Base-by-base conservation (phyloP, 2,113 vertebrate species). In the Istiophorus platypterus region DNA sequence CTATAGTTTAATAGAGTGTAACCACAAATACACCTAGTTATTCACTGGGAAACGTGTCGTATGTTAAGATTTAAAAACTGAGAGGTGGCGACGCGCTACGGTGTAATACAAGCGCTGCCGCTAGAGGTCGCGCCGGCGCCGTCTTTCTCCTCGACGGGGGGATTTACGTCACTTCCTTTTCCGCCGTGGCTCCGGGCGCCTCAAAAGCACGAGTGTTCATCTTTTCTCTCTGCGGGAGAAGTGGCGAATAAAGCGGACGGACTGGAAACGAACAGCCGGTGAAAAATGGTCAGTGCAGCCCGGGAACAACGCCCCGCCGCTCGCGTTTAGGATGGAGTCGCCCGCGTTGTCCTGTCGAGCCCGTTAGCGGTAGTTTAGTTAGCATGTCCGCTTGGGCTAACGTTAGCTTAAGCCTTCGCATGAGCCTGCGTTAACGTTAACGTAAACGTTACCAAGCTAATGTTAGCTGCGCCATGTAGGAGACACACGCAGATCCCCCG, bases 171-270 rank as follows among this genome's bases (percentile, higher is more conserved):
- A n/a, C 5, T 41, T 80, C 80, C 86, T 87, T 20, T 93, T 93
- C 89, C 89, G 81, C 73, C 37, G 41, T 20, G 3, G 67, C 73
- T 74, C 80, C 75, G 70, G 70, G 75, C 68, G 26, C 78, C 17
- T 85, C 39, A 67, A 67, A 76, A n/a, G n/a, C 92, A 92, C 91
- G 91, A 90, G 92, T 91, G 74, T 67, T 62, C 26, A 37, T 31
- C 62, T 47, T 68, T 90, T 90, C 72, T 67, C 12, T 70, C 45
- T 14, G 52, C 67, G 2, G 54, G 31, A 41, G 20, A 17, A 57
- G 22, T 4, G 12, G 37, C 10, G 0, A 52, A 58, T 0, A 70
- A 1, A 67, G 26, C 11, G 49, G 34, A 29, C 3, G 37, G 31
- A 56, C 41, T 49, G 69, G 72, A 18, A 8, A 15, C 31, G n/a